phyloP scores from a whole-genome alignment of 2,888 invertebrate species.

The Ophioninae sp. region DNA sequence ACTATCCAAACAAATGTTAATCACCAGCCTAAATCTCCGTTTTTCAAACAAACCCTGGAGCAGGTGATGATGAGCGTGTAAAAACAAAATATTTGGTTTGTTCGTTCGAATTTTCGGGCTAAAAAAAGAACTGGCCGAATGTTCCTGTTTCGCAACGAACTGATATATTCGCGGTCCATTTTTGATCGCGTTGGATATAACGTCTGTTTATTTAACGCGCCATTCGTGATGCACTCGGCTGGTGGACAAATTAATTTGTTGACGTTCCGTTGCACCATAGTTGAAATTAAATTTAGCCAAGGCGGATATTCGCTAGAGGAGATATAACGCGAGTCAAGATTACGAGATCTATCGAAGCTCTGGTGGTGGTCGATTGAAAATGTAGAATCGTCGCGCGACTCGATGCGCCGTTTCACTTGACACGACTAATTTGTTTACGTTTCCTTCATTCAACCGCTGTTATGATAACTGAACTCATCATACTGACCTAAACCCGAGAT shows the following conservation, averaged over 20 bases:
- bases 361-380: background rate
- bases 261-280: slow-evolving; percentile 20
- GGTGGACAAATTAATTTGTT: slow-evolving; percentile 25
- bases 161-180: background rate
- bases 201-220: slow-evolving; percentile 40
- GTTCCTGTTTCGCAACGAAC: background rate
- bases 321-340: slow-evolving; percentile 6
- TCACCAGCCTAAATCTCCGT: too few species aligned
- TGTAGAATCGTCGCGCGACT: background rate
- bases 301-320: slow-evolving; percentile 3
- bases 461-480: slow-evolving; percentile 37
- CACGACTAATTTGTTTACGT: slow-evolving; percentile 46
- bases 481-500: slow-evolving; percentile 44
- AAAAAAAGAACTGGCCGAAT: too few species aligned
- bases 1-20: too few species aligned
- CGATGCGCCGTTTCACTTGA: background rate
- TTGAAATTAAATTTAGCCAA: slow-evolving; percentile 17
- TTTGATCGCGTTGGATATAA: background rate
- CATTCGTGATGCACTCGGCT: slow-evolving; percentile 8
- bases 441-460: slow-evolving; percentile 29
- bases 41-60: too few species aligned
- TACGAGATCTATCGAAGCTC: background rate
- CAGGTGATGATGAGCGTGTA: too few species aligned
- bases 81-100: too few species aligned
- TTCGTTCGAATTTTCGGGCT: too few species aligned